A percentile compares a stretch with the other conserved stretches of the same genome.
Evolutionary conservation across 1,140 invertebrate genomes (phyloP).

Genomic region (Drosophila chauvacae): DNA sequence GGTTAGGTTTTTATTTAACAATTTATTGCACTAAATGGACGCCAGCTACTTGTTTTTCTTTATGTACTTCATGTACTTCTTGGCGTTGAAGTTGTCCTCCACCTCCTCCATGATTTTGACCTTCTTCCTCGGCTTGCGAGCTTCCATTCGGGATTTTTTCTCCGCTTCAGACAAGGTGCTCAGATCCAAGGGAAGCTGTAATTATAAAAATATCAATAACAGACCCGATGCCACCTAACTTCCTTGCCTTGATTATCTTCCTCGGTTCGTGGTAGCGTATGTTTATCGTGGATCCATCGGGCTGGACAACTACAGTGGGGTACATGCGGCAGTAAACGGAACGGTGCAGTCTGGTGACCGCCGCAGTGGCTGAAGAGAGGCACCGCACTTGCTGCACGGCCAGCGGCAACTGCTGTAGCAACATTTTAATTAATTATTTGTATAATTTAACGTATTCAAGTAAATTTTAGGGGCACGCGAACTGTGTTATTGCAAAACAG

Average conservation of each 20-base stretch:
- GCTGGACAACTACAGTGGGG: slow-evolving; percentile 90
- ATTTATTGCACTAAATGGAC: slow-evolving; percentile 3
- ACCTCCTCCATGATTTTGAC: slow-evolving; percentile 90
- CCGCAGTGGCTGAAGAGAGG: slow-evolving; percentile 85
- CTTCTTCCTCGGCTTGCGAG: slow-evolving; percentile 90
- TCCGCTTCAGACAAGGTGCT: slow-evolving; percentile 89
- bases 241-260: slow-evolving; percentile 91
- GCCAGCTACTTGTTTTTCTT: slow-evolving; percentile 86
- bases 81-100: slow-evolving; percentile 91
- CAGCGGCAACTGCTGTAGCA: slow-evolving; percentile 44
- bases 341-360: slow-evolving; percentile 89
- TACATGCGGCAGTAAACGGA: slow-evolving; percentile 89
- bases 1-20: slow-evolving; percentile 32
- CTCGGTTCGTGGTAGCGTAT: slow-evolving; percentile 93
- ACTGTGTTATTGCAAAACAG: slow-evolving; percentile 16
- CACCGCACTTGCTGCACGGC: slow-evolving; percentile 58
- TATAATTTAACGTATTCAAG: background rate
- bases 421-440: slow-evolving; percentile 42
- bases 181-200: slow-evolving; percentile 92
- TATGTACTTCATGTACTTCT: slow-evolving; percentile 90
- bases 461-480: background rate
- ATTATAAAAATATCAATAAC: slow-evolving; percentile 41
- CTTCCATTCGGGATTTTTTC: slow-evolving; percentile 87
- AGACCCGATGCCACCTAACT: background rate
- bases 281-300: slow-evolving; percentile 93